phyloP scores from a whole-genome alignment of 2,797 vertebrate genomes.

The Notolepis coatsorum region DNA sequence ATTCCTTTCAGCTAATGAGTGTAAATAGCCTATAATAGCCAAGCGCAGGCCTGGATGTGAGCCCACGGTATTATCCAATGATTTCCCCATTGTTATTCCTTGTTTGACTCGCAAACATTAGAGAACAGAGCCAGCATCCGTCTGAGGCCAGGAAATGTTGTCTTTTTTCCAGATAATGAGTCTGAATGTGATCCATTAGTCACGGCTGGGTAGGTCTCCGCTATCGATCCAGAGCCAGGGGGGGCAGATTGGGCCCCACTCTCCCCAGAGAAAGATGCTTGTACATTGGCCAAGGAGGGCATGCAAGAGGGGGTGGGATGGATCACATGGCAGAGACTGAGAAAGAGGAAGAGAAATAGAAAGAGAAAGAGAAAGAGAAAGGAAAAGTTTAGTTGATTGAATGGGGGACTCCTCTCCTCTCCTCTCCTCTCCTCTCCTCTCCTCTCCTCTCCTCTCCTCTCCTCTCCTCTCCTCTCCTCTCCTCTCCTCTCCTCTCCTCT shows the following conservation, averaged over 20 bases:
- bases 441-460: too few relatives aligned
- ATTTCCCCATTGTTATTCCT: constrained; percentile 35
- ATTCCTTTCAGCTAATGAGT: constrained; percentile 19
- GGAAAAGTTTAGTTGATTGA: not conserved
- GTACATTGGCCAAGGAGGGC: not conserved
- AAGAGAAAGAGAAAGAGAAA: constrained; percentile 4
- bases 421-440: not conserved
- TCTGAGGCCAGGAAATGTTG: constrained; percentile 44
- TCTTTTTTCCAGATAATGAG: constrained; percentile 53
- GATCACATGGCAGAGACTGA: not conserved
- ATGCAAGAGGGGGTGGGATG: not conserved
- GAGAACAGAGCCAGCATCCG: constrained; percentile 26
- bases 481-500: not conserved
- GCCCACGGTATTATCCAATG: constrained; percentile 39
- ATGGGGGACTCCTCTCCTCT: not conserved
- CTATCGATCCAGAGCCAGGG: constrained; percentile 20
- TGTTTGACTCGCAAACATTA: constrained; percentile 42
- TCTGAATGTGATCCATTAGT: constrained; percentile 44
- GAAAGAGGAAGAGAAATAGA: not conserved
- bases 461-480: not conserved
- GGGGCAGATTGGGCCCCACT: not conserved
- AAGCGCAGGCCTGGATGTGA: constrained; percentile 20
- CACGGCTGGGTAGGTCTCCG: constrained; percentile 35
- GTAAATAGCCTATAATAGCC: constrained; percentile 27
- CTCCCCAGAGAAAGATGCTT: not conserved